A percentile compares a stretch with the other conserved stretches of the same genome.
These are phyloP conservation scores for Peromyscus maniculatus DNA, from an alignment of 2,113 vertebrate species.

Conservation along the genomic window DNA sequence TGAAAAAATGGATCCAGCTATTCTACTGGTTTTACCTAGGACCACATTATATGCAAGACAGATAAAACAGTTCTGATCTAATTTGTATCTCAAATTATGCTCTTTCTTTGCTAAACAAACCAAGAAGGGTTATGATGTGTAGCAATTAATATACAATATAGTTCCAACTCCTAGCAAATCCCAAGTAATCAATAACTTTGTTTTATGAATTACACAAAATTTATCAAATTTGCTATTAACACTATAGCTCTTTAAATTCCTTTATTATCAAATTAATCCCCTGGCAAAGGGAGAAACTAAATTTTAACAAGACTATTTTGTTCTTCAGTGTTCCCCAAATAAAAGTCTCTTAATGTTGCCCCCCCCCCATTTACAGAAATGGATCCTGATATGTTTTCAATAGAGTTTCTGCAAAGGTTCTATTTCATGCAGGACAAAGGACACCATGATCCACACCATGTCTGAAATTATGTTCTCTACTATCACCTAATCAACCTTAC, in stretches of 20 bases:
- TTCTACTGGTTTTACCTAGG: neutral
- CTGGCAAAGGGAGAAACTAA: constrained; percentile 30
- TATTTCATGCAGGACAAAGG: neutral
- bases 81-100: neutral
- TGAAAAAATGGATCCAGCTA: neutral
- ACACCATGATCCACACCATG: neutral
- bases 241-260: neutral
- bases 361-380: neutral
- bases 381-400: constrained; percentile 12
- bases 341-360: neutral
- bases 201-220: constrained; percentile 47
- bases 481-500: neutral
- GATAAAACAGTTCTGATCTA: neutral
- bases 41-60: neutral
- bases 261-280: neutral
- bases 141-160: constrained; percentile 30
- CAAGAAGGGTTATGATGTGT: neutral
- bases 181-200: neutral
- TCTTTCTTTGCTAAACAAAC: constrained; percentile 9
- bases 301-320: constrained; percentile 45
- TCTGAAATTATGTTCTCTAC: constrained; percentile 22
- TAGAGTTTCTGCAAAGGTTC: constrained; percentile 29
- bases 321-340: neutral
- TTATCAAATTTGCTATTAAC: constrained; percentile 11
- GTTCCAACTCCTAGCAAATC: constrained; percentile 24